Conservation (phyloP, 2,797 vertebrate genomes). For the Pseudocheirus occidentalis region DNA sequence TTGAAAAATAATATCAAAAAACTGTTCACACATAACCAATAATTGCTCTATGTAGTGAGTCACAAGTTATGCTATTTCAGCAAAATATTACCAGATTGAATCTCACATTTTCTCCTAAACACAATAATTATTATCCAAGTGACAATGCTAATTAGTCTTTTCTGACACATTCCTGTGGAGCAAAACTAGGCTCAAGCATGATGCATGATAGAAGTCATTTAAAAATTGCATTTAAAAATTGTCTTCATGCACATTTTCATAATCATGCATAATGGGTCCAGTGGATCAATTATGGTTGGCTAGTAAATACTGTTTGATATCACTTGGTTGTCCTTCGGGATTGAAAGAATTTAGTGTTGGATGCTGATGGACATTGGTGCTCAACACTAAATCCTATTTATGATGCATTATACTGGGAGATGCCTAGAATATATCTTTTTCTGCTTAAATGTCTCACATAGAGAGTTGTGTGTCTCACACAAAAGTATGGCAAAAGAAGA, state of each 20-base stretch:
- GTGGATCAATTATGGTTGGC: not conserved
- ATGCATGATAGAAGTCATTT: slow-evolving; percentile 35
- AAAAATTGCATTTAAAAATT: slow-evolving; percentile 58
- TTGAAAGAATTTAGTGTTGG: slow-evolving; percentile 1
- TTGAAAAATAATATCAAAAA: slow-evolving; percentile 38
- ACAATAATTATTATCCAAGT: slow-evolving; percentile 61
- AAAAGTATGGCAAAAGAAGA: not conserved
- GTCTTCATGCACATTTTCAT: slow-evolving; percentile 1
- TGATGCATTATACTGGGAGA: not conserved
- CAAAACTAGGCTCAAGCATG: slow-evolving; percentile 28
- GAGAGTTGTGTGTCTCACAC: not conserved
- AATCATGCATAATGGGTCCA: slow-evolving; percentile 7
- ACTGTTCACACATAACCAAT: slow-evolving; percentile 31
- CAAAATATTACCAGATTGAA: slow-evolving; percentile 50
- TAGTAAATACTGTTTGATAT: slow-evolving; percentile 17
- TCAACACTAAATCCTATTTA: not conserved
- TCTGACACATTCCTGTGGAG: slow-evolving; percentile 36
- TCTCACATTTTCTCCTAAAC: slow-evolving; percentile 60
- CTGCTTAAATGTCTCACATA: not conserved
- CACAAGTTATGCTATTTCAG: slow-evolving; percentile 55
- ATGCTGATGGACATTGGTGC: not conserved
- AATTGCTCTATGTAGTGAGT: slow-evolving; percentile 39
- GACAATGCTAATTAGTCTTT: slow-evolving; percentile 64
- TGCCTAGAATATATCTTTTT: not conserved
- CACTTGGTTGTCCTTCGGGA: slow-evolving; percentile 10